A percentile compares a stretch with the other conserved stretches of the same genome.
phyloP scores from a whole-genome alignment of 2,797 vertebrate species.

The Premnoplex brunnescens region DNA sequence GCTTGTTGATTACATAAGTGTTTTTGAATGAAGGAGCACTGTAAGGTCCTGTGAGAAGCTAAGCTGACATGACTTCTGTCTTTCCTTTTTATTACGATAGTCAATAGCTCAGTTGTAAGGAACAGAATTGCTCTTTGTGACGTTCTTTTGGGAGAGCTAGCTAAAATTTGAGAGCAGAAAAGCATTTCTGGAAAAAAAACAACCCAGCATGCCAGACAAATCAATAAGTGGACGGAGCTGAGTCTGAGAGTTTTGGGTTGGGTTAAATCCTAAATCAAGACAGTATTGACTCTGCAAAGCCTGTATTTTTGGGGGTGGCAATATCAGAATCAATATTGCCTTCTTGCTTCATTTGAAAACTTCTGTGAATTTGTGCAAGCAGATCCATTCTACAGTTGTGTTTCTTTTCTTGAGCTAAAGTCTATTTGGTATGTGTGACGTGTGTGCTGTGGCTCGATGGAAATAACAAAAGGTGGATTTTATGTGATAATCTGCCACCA shows the following conservation, averaged over 20 bases:
- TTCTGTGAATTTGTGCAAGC: neutral
- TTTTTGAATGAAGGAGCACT: slow-evolving; percentile 64
- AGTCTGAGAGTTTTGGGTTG: neutral
- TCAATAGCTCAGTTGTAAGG: slow-evolving; percentile 70
- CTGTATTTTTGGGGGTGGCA: neutral
- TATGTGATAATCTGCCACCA: neutral
- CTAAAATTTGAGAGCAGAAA: slow-evolving; percentile 51
- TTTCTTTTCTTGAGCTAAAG: neutral
- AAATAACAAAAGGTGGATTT: slow-evolving; percentile 8
- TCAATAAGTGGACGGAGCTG: neutral
- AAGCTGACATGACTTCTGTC: slow-evolving; percentile 52
- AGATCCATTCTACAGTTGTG: neutral
- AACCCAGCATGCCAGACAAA: slow-evolving; percentile 10
- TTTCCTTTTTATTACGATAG: slow-evolving; percentile 53
- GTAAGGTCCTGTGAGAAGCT: slow-evolving; percentile 66
- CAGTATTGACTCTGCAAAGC: neutral
- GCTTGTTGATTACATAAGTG: slow-evolving; percentile 68
- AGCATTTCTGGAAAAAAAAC: slow-evolving; percentile 12
- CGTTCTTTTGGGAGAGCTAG: slow-evolving; percentile 57
- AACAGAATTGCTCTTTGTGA: slow-evolving; percentile 67
- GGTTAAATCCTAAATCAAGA: slow-evolving; percentile 21
- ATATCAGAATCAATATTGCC: neutral
- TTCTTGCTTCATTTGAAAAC: neutral
- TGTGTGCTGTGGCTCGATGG: neutral
- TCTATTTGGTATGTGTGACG: neutral